Base-by-base conservation (phyloP, 2,888 invertebrate species). In the Dryococelus australis region DNA sequence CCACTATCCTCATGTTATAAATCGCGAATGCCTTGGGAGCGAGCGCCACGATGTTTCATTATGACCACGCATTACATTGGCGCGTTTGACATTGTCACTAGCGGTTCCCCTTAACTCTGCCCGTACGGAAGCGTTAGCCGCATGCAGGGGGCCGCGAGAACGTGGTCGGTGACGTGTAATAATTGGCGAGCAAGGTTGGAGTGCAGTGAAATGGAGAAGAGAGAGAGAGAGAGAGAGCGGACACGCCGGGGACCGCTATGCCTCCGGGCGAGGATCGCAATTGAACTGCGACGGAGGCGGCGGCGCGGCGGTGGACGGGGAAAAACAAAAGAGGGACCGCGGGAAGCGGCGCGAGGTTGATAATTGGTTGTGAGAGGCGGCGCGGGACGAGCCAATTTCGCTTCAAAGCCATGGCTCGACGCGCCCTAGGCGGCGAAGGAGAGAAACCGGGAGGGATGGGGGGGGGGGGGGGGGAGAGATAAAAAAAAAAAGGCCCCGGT, bases 281-380 rank as follows among this genome's bases (percentile, higher is more conserved):
- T 65, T 16, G 10, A 65, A 24, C 65, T 8, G 51, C 51, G 13
- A 24, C 65, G 65, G 65, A 2, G n/a, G 65, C n/a, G n/a, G n/a
- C n/a, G n/a, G n/a, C 51, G 51, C 51, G 13, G 65, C 65, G 65
- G 65, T 20, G n/a, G 65, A 24, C 47, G 47, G 47, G 47, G 47
- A 65, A 20, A 20, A 8, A 16, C 65, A 65, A 10, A 65, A 65
- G 16, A 65, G 65, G 24, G 24, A 8, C 65, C 24, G 65, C 65
- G n/a, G 65, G 65, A 65, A 16, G 65, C 65, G 65, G 24, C 16
- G 65, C n/a, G 65, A 8, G 65, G 10, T 65, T 65, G 65, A 65
- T 65, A 65, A 65, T 65, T 65, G 65, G 65, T 65, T 65, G 65
- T 24, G 65, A 65, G 65, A 65, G 65, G 65, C n/a, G n/a, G 65